Conservation (phyloP, 2,797 vertebrate genomes). For the Enteromius afrohamiltoni region DNA sequence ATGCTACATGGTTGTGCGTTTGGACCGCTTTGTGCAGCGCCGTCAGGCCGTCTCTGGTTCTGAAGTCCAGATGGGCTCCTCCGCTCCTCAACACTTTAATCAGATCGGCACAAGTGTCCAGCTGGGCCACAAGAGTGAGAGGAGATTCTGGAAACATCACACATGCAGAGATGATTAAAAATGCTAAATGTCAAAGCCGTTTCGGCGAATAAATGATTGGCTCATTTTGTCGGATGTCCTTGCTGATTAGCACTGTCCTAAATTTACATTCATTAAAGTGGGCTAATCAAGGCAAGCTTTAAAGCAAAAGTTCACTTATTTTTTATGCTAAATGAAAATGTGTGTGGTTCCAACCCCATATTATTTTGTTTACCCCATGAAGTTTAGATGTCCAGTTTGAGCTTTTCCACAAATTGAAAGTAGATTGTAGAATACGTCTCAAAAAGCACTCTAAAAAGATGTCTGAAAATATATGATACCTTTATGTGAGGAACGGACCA, state of each 20-base stretch:
- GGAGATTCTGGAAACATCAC: conserved; percentile 84
- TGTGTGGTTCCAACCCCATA: not conserved
- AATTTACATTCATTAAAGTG: conserved; percentile 23
- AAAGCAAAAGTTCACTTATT: not conserved
- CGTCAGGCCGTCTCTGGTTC: conserved; percentile 92
- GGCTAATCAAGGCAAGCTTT: conserved; percentile 21
- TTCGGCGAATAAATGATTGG: conserved; percentile 4
- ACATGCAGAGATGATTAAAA: conserved; percentile 29
- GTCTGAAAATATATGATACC: not conserved
- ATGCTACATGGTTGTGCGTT: conserved; percentile 85
- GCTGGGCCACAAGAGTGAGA: conserved; percentile 90
- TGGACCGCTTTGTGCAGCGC: conserved; percentile 91
- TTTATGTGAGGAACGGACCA: not conserved
- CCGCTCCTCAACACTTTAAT: conserved; percentile 90
- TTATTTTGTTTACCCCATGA: not conserved
- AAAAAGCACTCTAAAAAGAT: not conserved
- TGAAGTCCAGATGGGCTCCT: conserved; percentile 94
- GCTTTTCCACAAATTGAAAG: not conserved
- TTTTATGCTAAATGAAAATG: not conserved
- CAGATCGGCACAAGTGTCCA: conserved; percentile 86
- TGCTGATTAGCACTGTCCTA: conserved; percentile 22
- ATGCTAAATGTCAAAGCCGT: conserved; percentile 39
- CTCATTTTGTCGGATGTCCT: conserved; percentile 12
- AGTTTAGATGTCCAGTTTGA: not conserved
- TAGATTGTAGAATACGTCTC: not conserved